phyloP scores from a whole-genome alignment of 2,797 vertebrate genomes.

The Chromis chromis region DNA sequence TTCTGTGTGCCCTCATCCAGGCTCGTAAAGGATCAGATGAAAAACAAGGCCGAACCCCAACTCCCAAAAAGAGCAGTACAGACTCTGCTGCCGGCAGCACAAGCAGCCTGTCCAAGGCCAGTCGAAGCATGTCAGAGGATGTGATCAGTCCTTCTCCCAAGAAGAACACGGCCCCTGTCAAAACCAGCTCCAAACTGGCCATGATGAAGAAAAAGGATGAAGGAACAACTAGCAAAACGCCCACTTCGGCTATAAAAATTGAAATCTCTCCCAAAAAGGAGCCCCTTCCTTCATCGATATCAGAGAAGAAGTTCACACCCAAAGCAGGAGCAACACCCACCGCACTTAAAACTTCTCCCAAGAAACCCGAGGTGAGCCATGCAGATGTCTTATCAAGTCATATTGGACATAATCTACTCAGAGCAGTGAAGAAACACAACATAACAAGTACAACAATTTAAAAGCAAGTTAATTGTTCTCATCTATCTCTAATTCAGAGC shows the following conservation, averaged over 20 bases:
- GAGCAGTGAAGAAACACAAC: not conserved
- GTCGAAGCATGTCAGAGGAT: constrained; percentile 40
- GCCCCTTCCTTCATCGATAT: constrained; percentile 15
- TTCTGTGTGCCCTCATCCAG: constrained; percentile 50
- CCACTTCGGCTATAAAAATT: constrained; percentile 77
- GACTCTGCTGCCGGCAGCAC: constrained; percentile 59
- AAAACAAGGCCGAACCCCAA: constrained; percentile 18
- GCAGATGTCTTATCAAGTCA: not conserved
- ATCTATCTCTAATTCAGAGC: constrained; percentile 48
- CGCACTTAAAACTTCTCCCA: constrained; percentile 87
- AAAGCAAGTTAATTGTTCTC: not conserved
- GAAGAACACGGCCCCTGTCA: constrained; percentile 72
- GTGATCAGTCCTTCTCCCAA: constrained; percentile 72
- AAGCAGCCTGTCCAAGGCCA: constrained; percentile 48
- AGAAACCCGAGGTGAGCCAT: constrained; percentile 88
- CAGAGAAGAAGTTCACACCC: constrained; percentile 66
- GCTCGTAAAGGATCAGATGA: constrained; percentile 70
- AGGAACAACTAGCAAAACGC: constrained; percentile 74
- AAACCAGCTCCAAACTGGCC: constrained; percentile 88
- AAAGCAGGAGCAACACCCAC: constrained; percentile 78
- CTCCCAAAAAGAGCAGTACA: constrained; percentile 73
- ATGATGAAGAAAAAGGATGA: constrained; percentile 87
- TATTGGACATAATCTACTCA: not conserved
- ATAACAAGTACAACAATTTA: not conserved
- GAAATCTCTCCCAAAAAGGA: constrained; percentile 85